Evolutionary conservation across 2,888 invertebrate genomes (phyloP), one percentile per base, ranked within the genome.

Genomic region (Epirrhoe alternata): DNA sequence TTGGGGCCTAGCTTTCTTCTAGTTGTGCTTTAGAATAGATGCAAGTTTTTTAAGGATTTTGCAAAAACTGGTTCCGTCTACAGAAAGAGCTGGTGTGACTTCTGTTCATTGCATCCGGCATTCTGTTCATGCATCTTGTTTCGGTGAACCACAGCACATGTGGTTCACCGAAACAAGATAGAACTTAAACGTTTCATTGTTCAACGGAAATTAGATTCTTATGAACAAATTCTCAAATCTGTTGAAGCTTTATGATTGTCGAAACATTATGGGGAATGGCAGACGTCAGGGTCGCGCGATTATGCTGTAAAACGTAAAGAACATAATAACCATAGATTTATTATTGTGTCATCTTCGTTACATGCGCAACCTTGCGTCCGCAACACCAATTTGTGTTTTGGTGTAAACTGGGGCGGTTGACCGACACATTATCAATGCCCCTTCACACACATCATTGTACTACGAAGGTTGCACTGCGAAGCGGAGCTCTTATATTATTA

Each of bases 371-470:
- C 35, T 35, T 5, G 38, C 12, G 38, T 42, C 38, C 38, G 38
- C 38, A 42, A 42, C 12, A 70, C 50, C 56, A 53, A 64, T 69
- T 69, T 69, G 47, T 53, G 56, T 61, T 62, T 57, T 50, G 12
- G 49, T 50, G 49, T 53, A 16, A 58, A 66, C 55, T 73, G 49
- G 69, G 68, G 61, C 71, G 57, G 52, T 59, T 56, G 53, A 55
- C 53, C 51, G 47, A 33, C 53, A 53, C 59, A 55, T 55, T 33
- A 35, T 52, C 31, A 50, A 58, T 54, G 54, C 55, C 50, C 56
- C 38, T 65, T 54, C 57, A 61, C 66, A 58, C 24, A 70, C 70
- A 74, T 71, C 65, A 74, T 70, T 73, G 52, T 73, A 76, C n/a
- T n/a, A n/a, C n/a, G n/a, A n/a, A 62, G 38, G 47, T 51, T 31